Conservation (phyloP, 2,888 invertebrate genomes). For the Torymus auratus region DNA sequence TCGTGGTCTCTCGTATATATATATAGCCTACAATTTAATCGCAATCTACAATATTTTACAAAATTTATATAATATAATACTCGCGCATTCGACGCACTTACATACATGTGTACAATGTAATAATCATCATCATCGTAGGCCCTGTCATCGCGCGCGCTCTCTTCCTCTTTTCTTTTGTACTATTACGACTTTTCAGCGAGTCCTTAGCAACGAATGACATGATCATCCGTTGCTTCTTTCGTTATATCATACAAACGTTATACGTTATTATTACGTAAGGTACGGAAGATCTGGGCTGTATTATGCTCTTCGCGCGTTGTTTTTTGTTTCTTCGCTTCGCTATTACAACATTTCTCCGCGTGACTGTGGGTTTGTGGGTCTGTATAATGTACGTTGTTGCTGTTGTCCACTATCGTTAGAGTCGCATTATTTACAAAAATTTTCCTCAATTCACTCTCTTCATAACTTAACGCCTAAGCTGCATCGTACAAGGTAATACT, state of each 20-base stretch:
- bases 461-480: conserved; percentile 28
- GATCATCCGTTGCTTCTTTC: neutral
- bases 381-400: neutral
- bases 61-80: conserved; percentile 41
- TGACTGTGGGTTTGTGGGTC: neutral
- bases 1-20: neutral
- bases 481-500: conserved; percentile 56
- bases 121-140: neutral
- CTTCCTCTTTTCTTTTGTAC: conserved; percentile 50
- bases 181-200: conserved; percentile 49
- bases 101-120: neutral
- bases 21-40: neutral
- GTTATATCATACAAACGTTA: too few relatives aligned
- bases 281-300: too few relatives aligned
- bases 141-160: conserved; percentile 32
- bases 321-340: too few relatives aligned
- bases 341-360: neutral
- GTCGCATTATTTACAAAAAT: conserved; percentile 50
- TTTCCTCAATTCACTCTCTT: conserved; percentile 31
- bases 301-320: too few relatives aligned
- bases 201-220: conserved; percentile 13
- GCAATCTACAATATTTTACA: conserved; percentile 11
- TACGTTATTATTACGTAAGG: too few relatives aligned
- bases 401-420: neutral
- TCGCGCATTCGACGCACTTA: conserved; percentile 13